A percentile compares a stretch with the other conserved stretches of the same genome.
These are phyloP conservation scores for Exaiptasia diaphana DNA, from an alignment of 64 coral and sea anemone genomes.

Conservation along the genomic window DNA sequence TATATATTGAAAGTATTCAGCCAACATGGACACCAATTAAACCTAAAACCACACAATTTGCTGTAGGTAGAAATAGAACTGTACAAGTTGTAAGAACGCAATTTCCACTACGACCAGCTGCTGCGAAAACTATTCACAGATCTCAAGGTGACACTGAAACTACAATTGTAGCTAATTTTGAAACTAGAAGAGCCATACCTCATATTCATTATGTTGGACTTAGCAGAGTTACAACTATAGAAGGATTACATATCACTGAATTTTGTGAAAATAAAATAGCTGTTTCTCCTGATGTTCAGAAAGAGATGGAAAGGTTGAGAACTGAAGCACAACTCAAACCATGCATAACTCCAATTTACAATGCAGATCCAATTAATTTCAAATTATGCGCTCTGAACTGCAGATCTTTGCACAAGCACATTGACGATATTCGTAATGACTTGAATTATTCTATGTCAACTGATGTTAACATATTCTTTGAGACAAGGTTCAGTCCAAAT, in stretches of 20 bases:
- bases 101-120: not conserved
- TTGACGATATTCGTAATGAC: slow-evolving; percentile 21
- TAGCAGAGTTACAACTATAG: slow-evolving; percentile 32
- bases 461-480: slow-evolving; percentile 24
- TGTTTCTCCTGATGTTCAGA: slow-evolving; percentile 5
- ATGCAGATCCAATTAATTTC: not conserved
- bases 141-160: slow-evolving; percentile 67
- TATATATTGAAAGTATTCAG: slow-evolving; percentile 32
- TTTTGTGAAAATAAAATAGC: slow-evolving; percentile 36
- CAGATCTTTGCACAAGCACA: slow-evolving; percentile 27
- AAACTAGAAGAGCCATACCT: slow-evolving; percentile 17
- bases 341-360: slow-evolving; percentile 9
- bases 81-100: slow-evolving; percentile 10
- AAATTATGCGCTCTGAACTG: slow-evolving; percentile 30
- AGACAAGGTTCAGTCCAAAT: slow-evolving; percentile 35
- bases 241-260: slow-evolving; percentile 41
- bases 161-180: slow-evolving; percentile 43
- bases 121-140: slow-evolving; percentile 57
- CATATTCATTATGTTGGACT: slow-evolving; percentile 41
- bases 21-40: slow-evolving; percentile 60
- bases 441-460: not conserved
- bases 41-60: slow-evolving; percentile 56
- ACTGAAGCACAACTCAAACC: not conserved
- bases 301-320: slow-evolving; percentile 26
- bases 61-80: slow-evolving; percentile 35